Percentiles rank a stretch among this genome's conserved stretches.
These are phyloP conservation scores for Phyllostomus discolor DNA, from an alignment of 2,113 vertebrate genomes.

Conservation along the genomic window DNA sequence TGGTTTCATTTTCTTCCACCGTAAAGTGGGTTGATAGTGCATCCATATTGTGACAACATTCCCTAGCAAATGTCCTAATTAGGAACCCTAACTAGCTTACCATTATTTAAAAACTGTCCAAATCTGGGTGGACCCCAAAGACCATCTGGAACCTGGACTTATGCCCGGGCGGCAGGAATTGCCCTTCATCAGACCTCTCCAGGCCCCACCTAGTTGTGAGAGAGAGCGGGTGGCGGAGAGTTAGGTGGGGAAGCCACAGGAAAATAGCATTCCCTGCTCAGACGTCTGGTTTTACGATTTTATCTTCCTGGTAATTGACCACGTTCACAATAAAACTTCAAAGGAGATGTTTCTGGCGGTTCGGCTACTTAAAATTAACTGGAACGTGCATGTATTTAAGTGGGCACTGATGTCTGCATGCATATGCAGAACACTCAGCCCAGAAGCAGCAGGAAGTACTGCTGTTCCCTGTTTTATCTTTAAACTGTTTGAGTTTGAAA, in stretches of 20 bases:
- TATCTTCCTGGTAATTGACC: background rate
- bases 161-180: background rate
- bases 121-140: slow-evolving; percentile 55
- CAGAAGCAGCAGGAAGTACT: background rate
- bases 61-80: slow-evolving; percentile 54
- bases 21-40: slow-evolving; percentile 38
- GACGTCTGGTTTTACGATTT: background rate
- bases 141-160: slow-evolving; percentile 60
- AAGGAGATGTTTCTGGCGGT: background rate
- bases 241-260: background rate
- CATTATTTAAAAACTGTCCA: slow-evolving; percentile 55
- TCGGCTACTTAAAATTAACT: background rate
- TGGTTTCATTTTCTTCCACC: slow-evolving; percentile 41
- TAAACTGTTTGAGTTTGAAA: slow-evolving; percentile 32
- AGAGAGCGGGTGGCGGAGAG: background rate
- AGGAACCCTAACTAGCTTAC: slow-evolving; percentile 54
- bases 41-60: slow-evolving; percentile 45
- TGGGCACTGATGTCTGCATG: background rate
- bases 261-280: background rate
- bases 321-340: slow-evolving; percentile 6
- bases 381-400: background rate
- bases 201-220: background rate
- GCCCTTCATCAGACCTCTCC: slow-evolving; percentile 56
- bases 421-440: background rate
- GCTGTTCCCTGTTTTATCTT: slow-evolving; percentile 27